A percentile compares a stretch with the other conserved stretches of the same genome.
phyloP scores from a whole-genome alignment of 2,888 invertebrate species.

The Dexiosoma caninum region DNA sequence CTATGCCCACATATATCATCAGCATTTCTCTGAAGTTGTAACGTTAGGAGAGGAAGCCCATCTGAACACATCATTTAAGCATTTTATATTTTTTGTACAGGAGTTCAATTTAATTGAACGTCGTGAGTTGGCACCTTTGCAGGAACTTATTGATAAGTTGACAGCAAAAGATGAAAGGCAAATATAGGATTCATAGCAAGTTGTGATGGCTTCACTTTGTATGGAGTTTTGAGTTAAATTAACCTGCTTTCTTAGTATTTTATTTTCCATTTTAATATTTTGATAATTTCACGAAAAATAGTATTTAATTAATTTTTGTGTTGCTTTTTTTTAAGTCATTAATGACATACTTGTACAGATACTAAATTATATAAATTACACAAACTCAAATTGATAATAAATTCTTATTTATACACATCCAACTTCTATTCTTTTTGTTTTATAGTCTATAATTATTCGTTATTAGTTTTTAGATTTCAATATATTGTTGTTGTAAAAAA shows the following conservation, averaged over 20 bases:
- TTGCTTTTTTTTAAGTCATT: constrained; percentile 34
- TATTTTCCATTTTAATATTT: constrained; percentile 6
- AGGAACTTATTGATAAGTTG: constrained; percentile 97
- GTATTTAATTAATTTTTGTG: constrained; percentile 16
- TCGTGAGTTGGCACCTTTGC: constrained; percentile 96
- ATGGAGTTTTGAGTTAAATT: constrained; percentile 64
- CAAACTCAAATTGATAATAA: constrained; percentile 29
- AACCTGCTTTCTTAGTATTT: constrained; percentile 25
- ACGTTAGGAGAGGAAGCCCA: constrained; percentile 99
- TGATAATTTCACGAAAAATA: constrained; percentile 31
- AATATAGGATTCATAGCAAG: constrained; percentile 76
- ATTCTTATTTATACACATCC: constrained; percentile 31
- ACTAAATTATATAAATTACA: constrained; percentile 30
- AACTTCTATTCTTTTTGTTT: neutral
- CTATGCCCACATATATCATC: constrained; percentile 99
- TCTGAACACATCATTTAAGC: constrained; percentile 99
- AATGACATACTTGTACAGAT: constrained; percentile 54
- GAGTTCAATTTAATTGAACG: constrained; percentile 98
- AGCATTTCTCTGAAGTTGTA: constrained; percentile 98
- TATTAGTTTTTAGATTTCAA: too few relatives aligned
- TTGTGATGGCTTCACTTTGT: constrained; percentile 45
- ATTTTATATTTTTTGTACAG: constrained; percentile 96
- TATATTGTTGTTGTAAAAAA: too few relatives aligned
- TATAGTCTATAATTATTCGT: neutral
- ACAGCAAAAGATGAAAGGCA: constrained; percentile 93